Percentiles rank a stretch among this genome's conserved stretches.
Conservation (phyloP, 2,113 vertebrate species). For the Dasyurus viverrinus region DNA sequence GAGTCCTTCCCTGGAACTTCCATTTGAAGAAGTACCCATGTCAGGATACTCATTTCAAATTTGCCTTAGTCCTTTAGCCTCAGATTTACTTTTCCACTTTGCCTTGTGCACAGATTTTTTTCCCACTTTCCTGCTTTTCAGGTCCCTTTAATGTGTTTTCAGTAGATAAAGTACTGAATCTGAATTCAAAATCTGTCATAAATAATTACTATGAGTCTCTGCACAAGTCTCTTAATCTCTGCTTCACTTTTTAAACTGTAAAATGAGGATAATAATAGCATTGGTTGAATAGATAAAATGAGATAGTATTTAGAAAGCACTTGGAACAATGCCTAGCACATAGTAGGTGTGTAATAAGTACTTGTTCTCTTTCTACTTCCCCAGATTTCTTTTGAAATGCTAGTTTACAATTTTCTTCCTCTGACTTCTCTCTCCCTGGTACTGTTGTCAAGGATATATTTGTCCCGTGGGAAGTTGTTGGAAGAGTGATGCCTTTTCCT, state of each 20-base stretch:
- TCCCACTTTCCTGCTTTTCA: background rate
- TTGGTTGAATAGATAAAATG: background rate
- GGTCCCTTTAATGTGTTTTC: background rate
- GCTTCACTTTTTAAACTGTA: background rate
- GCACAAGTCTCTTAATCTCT: background rate
- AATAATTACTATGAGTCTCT: background rate
- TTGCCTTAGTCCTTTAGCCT: background rate
- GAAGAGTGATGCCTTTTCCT: background rate
- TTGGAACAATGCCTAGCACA: background rate
- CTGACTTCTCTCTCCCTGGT: background rate
- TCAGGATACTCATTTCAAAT: too few species aligned
- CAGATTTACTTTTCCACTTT: background rate
- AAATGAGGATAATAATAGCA: background rate
- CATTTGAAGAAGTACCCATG: background rate
- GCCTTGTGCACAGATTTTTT: background rate
- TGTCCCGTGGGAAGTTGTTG: background rate
- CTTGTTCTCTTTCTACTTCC: background rate
- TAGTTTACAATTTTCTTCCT: constrained; percentile 4
- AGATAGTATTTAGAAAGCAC: background rate
- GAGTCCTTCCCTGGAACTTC: background rate
- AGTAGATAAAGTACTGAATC: background rate
- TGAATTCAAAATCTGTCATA: background rate
- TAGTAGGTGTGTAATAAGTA: background rate
- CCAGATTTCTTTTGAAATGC: background rate
- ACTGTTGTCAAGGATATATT: background rate